Evolutionary conservation across 2,797 vertebrate genomes (phyloP).

Genomic region (Antrozous pallidus): DNA sequence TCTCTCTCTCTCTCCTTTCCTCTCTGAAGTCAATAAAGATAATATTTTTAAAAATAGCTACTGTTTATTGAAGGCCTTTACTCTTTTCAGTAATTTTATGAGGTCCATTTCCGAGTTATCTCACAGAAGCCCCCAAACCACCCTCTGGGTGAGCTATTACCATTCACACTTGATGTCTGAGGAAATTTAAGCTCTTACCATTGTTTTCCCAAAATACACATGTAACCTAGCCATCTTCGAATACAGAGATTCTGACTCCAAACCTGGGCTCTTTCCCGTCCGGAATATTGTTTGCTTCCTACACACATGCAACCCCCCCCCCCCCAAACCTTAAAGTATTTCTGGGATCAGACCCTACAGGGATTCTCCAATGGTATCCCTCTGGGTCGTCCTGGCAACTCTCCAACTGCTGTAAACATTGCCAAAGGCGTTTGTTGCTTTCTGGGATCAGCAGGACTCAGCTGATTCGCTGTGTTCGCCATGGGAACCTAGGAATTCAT

Average conservation of each 20-base stretch:
- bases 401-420: neutral
- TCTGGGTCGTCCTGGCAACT: slow-evolving; percentile 46
- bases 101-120: slow-evolving; percentile 26
- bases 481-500: slow-evolving; percentile 24
- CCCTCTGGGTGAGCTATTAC: neutral
- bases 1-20: too few species aligned
- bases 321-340: slow-evolving; percentile 28
- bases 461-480: slow-evolving; percentile 17
- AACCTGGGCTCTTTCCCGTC: neutral
- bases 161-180: neutral
- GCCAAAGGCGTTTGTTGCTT: slow-evolving; percentile 48
- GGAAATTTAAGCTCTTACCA: slow-evolving; percentile 7
- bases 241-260: neutral
- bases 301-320: neutral
- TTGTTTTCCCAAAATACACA: neutral
- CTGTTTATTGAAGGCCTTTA: slow-evolving; percentile 38
- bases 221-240: neutral
- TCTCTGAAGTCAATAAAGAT: too few species aligned
- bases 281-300: neutral
- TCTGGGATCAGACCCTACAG: neutral
- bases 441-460: slow-evolving; percentile 24
- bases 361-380: neutral
- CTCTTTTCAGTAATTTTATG: slow-evolving; percentile 36
- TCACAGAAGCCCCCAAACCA: neutral
- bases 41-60: slow-evolving; percentile 40